Evolutionary conservation across 2,113 vertebrate species (phyloP).

Genomic region (Alligator mississippiensis): DNA sequence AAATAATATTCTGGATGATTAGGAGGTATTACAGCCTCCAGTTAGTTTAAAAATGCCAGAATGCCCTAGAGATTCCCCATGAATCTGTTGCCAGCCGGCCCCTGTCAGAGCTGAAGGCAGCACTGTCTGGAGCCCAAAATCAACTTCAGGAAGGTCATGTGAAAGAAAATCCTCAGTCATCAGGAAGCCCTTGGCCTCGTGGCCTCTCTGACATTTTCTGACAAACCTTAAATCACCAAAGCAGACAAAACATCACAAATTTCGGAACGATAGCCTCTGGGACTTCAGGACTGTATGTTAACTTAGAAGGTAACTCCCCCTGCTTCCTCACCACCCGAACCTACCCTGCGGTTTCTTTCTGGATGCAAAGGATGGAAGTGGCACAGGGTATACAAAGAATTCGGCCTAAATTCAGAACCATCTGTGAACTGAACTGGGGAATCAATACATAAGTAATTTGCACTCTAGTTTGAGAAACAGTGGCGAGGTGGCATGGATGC

Average conservation of each 20-base stretch:
- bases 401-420: background rate
- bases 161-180: slow-evolving; percentile 79
- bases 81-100: slow-evolving; percentile 84
- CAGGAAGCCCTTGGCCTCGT: slow-evolving; percentile 77
- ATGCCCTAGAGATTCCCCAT: slow-evolving; percentile 89
- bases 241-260: slow-evolving; percentile 75
- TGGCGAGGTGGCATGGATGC: background rate
- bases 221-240: slow-evolving; percentile 78
- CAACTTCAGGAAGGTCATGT: slow-evolving; percentile 77
- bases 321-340: background rate
- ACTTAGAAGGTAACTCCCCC: background rate
- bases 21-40: slow-evolving; percentile 65
- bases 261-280: slow-evolving; percentile 55
- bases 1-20: slow-evolving; percentile 59
- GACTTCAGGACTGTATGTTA: background rate
- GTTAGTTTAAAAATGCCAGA: slow-evolving; percentile 86
- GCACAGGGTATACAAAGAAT: background rate
- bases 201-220: slow-evolving; percentile 75
- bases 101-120: slow-evolving; percentile 78
- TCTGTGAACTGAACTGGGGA: rapidly evolving
- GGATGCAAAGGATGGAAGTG: rapidly evolving
- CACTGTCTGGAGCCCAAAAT: slow-evolving; percentile 82
- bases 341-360: background rate
- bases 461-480: background rate
- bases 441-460: background rate